Base-by-base conservation (phyloP, 2,888 invertebrate species). In the Nysson spinosus region DNA sequence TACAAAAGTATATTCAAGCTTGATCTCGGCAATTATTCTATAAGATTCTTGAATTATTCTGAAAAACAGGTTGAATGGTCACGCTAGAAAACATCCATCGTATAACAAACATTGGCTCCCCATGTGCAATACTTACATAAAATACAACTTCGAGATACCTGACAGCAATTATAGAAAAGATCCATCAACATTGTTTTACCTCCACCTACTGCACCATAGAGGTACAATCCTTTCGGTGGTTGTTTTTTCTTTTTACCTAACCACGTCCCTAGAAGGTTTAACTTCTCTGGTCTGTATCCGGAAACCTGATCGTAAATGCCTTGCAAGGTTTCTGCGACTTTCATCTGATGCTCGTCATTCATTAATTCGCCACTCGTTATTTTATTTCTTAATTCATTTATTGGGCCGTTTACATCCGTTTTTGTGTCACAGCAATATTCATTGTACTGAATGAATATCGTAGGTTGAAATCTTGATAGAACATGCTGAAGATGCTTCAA, bases 181-280 rank as follows among this genome's bases (percentile, higher is more conserved):
- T 99, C 99, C 99, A 99, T 99, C 57, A 99, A 89, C 94, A 99
- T 99, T 4, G 99, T 99, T 90, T 99, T 99, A 37, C 99, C 99
- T 77, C 96, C 96, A 39, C 97, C 96, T 67, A 96, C 96, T 82
- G 96, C 93, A 54, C 97, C 97, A 88, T 94, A 92, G 60, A 97
- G 92, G 83, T 98, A 97, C 7, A 97, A 88, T 3, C 97, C 97
- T 87, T 92, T 92, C 0, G 95, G 94, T 30, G 89, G 89, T 65
- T 89, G 87, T 35, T 75, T 78, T 57, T 76, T 71, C 61, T 80
- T 83, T 63, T 77, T 78, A 44, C 89, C 81, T 42, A 86, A 77
- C 77, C 83, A 84, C 75, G 87, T 88, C 11, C 82, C 85, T 43
- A 91, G 86, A 22, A 90, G 76, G 35, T 85, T 87, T 49, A 82